Evolutionary conservation across 2,888 invertebrate species (phyloP).

Genomic region (Osedax frankpressi): DNA sequence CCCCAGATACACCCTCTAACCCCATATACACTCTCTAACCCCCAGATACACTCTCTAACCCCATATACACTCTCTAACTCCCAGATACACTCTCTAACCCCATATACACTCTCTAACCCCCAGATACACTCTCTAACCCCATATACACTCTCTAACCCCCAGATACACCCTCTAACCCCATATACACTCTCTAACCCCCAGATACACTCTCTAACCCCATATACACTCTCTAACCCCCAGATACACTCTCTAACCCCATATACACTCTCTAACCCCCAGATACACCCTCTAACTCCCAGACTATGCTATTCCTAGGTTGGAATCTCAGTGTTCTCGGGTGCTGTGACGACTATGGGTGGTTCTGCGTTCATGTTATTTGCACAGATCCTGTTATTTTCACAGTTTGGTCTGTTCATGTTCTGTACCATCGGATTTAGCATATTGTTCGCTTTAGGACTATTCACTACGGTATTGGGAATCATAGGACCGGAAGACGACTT

Average conservation of each 20-base stretch:
- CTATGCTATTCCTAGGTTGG: constrained; percentile 26
- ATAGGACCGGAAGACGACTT: constrained; percentile 31
- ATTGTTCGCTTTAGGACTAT: constrained; percentile 33
- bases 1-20: too few relatives aligned
- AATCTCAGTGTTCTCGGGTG: constrained; percentile 36
- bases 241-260: background rate
- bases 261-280: background rate
- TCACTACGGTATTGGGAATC: constrained; percentile 32
- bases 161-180: background rate
- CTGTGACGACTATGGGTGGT: constrained; percentile 35
- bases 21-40: too few relatives aligned
- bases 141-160: background rate
- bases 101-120: background rate
- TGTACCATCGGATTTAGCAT: constrained; percentile 35
- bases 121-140: background rate
- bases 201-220: background rate
- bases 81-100: too few relatives aligned
- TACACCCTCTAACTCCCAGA: background rate
- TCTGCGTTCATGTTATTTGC: constrained; percentile 35
- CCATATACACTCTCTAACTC: too few relatives aligned
- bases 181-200: background rate
- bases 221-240: background rate
- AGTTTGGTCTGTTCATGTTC: constrained; percentile 38
- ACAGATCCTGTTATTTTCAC: constrained; percentile 34
- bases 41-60: too few relatives aligned